Evolutionary conservation across 30 jellyfish, hydroid and myxozoan species (phyloP), one percentile per base, ranked within the genome.

Genomic region (Cassiopea andromeda): DNA sequence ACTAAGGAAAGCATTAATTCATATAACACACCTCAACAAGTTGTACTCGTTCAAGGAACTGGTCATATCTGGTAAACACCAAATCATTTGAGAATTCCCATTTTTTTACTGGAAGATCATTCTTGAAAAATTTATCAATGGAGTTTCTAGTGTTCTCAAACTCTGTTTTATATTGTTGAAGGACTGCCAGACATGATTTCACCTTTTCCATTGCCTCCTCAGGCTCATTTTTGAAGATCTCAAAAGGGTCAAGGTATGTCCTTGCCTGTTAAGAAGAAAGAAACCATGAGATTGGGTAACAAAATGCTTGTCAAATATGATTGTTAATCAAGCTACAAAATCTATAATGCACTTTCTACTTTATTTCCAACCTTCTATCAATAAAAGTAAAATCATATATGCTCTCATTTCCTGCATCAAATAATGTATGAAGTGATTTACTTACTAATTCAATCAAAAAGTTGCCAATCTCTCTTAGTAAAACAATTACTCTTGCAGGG

Each of bases 41-140:
- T 59, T 82, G 84, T 0, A 94, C 92, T 27, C 99, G 85, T 19
- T 86, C 74, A 50, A 94, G 46, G 68, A 94, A 94, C 79, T 85
- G 94, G 61, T 94, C 99, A 80, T 54, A 94, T 57, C 97, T 50
- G n/a, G 99, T 87, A 83, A 94, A 94, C 47, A 94, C 99, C 43
- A 94, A 89, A 69, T 94, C 97, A 81, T 83, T 91, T 49, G 98
- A 82, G 60, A 94, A 94, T 74, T 91, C 99, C 99, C 99, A 94
- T 38, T 91, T 75, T 77, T 94, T 94, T 48, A 94, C 94, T 1
- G 90, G 85, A 70, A 48, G 70, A 44, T 82, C 87, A 9, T 91
- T 72, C 72, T 85, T 91, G 87, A 94, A 94, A 60, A 60, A 94
- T 57, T 83, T 80, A 46, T 73, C 85, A 81, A 94, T 82, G 60